Conservation (phyloP, 2,888 invertebrate genomes). For the Mimas tiliae region DNA sequence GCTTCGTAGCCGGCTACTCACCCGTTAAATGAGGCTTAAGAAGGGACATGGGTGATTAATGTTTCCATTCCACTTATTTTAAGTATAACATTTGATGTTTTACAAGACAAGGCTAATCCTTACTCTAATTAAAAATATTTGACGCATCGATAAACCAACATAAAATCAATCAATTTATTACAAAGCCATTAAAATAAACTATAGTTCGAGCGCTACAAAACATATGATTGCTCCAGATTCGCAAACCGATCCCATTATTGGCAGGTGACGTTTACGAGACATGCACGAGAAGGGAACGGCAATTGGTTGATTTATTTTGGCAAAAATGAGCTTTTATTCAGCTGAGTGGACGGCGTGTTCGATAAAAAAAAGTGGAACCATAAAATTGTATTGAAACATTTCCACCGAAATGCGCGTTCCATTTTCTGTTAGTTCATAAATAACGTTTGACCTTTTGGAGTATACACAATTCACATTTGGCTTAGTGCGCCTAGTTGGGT, state of each 20-base stretch:
- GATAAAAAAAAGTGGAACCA: conserved; percentile 39
- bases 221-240: background rate
- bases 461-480: conserved; percentile 6
- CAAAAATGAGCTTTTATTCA: conserved; percentile 38
- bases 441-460: conserved; percentile 33
- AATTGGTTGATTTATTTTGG: conserved; percentile 45
- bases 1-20: too few relatives aligned
- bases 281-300: conserved; percentile 32
- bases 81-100: too few relatives aligned
- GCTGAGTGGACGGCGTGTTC: conserved; percentile 35
- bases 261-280: conserved; percentile 40
- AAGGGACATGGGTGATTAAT: too few relatives aligned
- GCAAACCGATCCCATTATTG: conserved; percentile 30
- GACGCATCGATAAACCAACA: too few relatives aligned
- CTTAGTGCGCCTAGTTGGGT: background rate
- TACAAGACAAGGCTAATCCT: too few relatives aligned
- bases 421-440: conserved; percentile 36
- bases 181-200: background rate
- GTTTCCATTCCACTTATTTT: too few relatives aligned
- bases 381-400: conserved; percentile 46
- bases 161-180: too few relatives aligned
- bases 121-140: too few relatives aligned
- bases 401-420: conserved; percentile 37
- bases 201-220: background rate
- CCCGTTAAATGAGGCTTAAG: too few relatives aligned